A percentile compares a stretch with the other conserved stretches of the same genome.
These are phyloP conservation scores for Scelioninae gen. 1 DNA, from an alignment of 2,888 invertebrate species.

Conservation along the genomic window DNA sequence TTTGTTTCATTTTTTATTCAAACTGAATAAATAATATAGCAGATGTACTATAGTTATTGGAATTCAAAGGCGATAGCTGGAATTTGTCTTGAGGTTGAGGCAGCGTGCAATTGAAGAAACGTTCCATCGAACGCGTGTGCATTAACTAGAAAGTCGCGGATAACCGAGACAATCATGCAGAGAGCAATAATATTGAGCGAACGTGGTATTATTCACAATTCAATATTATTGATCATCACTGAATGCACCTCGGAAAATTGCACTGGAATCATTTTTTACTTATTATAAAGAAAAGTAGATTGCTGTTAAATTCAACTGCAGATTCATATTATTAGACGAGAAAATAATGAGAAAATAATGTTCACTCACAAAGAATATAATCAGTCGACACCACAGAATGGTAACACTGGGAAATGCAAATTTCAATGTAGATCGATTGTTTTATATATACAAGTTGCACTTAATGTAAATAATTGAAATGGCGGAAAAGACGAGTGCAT, in stretches of 20 bases:
- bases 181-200: slow-evolving; percentile 31
- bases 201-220: slow-evolving; percentile 40
- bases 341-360: not conserved
- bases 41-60: slow-evolving; percentile 4
- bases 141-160: slow-evolving; percentile 64
- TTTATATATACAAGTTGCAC: not conserved
- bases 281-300: slow-evolving; percentile 17
- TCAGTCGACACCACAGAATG: no score
- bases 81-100: slow-evolving; percentile 45
- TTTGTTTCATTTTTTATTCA: not conserved
- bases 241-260: slow-evolving; percentile 31
- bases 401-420: no score
- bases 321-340: not conserved
- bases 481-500: slow-evolving; percentile 19
- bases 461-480: slow-evolving; percentile 8
- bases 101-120: slow-evolving; percentile 52
- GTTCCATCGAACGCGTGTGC: slow-evolving; percentile 50
- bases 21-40: not conserved
- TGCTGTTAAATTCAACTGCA: not conserved
- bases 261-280: slow-evolving; percentile 25
- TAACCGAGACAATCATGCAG: slow-evolving; percentile 52
- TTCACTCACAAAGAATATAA: no score
- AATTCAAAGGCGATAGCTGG: slow-evolving; percentile 3
- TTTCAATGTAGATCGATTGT: no score
- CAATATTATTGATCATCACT: slow-evolving; percentile 44